Conservation (phyloP, 2,797 vertebrate species). For the Champsocephalus gunnari region DNA sequence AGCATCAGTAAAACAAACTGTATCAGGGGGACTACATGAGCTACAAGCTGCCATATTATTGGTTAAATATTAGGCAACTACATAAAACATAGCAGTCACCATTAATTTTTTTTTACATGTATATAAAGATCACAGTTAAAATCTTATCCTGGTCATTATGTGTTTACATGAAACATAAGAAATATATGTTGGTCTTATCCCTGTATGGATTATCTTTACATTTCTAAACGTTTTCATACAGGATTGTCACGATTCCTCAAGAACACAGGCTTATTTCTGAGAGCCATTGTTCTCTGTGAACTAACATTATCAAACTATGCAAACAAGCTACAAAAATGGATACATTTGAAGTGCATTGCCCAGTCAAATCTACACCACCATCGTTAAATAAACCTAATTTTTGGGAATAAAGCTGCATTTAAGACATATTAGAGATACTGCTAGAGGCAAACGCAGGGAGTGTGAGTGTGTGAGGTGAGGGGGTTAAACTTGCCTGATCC, state of each 20-base stretch:
- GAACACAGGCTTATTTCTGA: too few relatives aligned
- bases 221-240: neutral
- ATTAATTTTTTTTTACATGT: too few relatives aligned
- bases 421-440: neutral
- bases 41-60: rapidly evolving
- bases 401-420: neutral
- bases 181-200: neutral
- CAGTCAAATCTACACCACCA: neutral
- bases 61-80: neutral
- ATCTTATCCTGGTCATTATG: too few relatives aligned
- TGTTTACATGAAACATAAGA: neutral
- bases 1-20: conserved; percentile 36
- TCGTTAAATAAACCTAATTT: neutral
- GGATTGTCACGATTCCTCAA: too few relatives aligned
- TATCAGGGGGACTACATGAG: neutral
- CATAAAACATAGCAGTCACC: neutral
- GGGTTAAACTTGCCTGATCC: conserved; percentile 88
- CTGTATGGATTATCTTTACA: neutral
- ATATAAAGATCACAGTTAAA: too few relatives aligned
- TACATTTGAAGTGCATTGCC: neutral
- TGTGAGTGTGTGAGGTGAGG: neutral
- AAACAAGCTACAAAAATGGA: neutral
- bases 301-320: neutral
- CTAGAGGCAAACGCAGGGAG: neutral
- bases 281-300: too few relatives aligned